Conservation (phyloP, 2,888 invertebrate genomes). For the Auanema sp. region DNA sequence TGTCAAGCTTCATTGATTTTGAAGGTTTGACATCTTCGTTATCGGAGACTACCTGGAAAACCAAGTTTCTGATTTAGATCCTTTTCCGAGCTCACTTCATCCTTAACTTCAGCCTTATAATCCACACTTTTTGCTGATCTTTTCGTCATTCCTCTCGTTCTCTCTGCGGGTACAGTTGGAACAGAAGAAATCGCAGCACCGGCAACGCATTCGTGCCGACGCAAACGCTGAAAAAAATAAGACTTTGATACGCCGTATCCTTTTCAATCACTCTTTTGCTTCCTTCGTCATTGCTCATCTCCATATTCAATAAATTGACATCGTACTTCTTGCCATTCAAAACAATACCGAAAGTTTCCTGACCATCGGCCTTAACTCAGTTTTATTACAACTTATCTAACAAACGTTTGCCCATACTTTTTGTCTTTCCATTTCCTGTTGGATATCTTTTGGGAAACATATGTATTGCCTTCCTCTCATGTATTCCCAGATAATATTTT, state of each 20-base stretch:
- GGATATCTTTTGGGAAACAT: not conserved
- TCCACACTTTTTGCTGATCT: constrained; percentile 16
- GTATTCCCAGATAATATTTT: constrained; percentile 10
- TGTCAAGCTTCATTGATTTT: too few species aligned
- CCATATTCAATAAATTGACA: too few species aligned
- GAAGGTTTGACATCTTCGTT: too few species aligned
- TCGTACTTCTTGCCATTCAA: too few species aligned
- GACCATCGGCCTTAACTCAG: too few species aligned
- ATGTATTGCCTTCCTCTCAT: constrained; percentile 14
- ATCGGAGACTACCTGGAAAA: too few species aligned
- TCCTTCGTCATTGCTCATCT: not conserved
- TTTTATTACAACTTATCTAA: too few species aligned
- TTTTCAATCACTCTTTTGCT: not conserved
- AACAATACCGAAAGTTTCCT: too few species aligned
- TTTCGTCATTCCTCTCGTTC: constrained; percentile 16
- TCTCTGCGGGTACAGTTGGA: constrained; percentile 7
- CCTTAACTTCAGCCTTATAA: not conserved
- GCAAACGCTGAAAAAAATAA: not conserved
- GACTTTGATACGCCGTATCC: too few species aligned
- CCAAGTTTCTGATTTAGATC: too few species aligned
- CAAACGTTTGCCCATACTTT: too few species aligned
- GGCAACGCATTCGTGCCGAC: constrained; percentile 8
- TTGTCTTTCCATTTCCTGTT: not conserved
- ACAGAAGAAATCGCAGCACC: constrained; percentile 14
- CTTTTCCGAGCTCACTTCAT: too few species aligned